A percentile compares a stretch with the other conserved stretches of the same genome.
phyloP scores from a whole-genome alignment of 35 echinoderm and acorn worm species.

The Hemicentrotus pulcherrimus region DNA sequence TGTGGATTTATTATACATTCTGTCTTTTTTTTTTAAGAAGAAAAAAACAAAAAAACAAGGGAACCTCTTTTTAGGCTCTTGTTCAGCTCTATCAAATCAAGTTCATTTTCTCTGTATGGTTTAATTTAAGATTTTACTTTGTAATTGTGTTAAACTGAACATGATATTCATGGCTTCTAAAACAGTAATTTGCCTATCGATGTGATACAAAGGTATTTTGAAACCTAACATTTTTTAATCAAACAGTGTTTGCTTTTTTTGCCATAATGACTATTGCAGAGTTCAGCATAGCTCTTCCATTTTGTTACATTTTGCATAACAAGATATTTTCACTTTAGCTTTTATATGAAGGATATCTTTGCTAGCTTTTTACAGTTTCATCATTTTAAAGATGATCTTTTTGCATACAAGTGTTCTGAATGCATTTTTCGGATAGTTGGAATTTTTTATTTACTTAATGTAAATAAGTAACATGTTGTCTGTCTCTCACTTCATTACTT shows the following conservation, averaged over 20 bases:
- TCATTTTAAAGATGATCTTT: conserved; percentile 50
- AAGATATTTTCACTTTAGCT: conserved; percentile 55
- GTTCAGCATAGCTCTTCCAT: conserved; percentile 57
- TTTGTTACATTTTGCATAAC: conserved; percentile 50
- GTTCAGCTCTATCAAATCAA: neutral
- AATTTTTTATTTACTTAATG: conserved; percentile 22
- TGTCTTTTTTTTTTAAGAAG: neutral
- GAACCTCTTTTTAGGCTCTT: neutral
- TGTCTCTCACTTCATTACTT: neutral
- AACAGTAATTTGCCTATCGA: conserved; percentile 1
- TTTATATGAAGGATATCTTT: conserved; percentile 53
- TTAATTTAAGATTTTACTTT: neutral
- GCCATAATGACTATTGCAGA: conserved; percentile 50
- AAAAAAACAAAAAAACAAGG: neutral
- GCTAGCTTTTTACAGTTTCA: conserved; percentile 46
- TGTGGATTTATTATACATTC: neutral
- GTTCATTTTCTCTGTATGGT: neutral
- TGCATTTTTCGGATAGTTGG: neutral
- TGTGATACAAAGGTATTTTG: conserved; percentile 24
- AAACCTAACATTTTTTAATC: conserved; percentile 34
- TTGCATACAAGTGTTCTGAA: conserved; percentile 40
- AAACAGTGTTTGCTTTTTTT: conserved; percentile 39
- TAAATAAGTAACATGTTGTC: conserved; percentile 23
- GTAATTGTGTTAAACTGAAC: conserved; percentile 3
- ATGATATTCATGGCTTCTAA: conserved; percentile 29